These are phyloP conservation scores for Scomberomorus guttatus DNA, from an alignment of 2,797 vertebrate genomes.

Conservation along the genomic window DNA sequence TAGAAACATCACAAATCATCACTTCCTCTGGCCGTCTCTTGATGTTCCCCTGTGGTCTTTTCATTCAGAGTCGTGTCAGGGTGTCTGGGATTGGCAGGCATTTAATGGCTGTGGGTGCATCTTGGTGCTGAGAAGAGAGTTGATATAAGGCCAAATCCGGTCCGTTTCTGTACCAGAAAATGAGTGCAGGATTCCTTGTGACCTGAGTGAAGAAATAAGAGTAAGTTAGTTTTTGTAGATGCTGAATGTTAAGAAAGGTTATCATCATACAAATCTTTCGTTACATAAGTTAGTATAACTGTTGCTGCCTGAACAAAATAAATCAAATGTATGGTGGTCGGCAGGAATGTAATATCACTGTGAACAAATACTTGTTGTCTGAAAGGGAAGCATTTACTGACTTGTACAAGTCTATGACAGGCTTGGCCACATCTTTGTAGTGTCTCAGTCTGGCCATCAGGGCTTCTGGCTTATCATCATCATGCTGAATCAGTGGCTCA, in stretches of 20 bases:
- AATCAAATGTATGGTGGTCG: too few relatives aligned
- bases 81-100: constrained; percentile 69
- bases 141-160: constrained; percentile 96
- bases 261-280: too few relatives aligned
- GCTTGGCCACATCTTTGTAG: constrained; percentile 96
- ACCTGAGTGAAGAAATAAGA: constrained; percentile 79
- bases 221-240: too few relatives aligned
- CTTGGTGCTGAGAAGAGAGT: constrained; percentile 90
- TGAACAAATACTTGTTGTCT: not conserved
- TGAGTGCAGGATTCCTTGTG: constrained; percentile 92
- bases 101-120: constrained; percentile 83
- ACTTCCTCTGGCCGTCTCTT: constrained; percentile 14
- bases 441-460: constrained; percentile 91
- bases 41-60: constrained; percentile 22
- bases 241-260: too few relatives aligned
- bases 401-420: constrained; percentile 95
- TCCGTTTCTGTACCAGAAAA: constrained; percentile 97
- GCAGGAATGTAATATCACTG: not conserved
- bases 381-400: constrained; percentile 77
- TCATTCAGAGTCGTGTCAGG: constrained; percentile 60
- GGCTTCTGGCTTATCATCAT: constrained; percentile 93
- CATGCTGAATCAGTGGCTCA: constrained; percentile 91
- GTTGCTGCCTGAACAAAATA: too few relatives aligned
- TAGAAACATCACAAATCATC: constrained; percentile 10
- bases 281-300: too few relatives aligned